Conservation (phyloP, 1,140 invertebrate species). For the Limonius californicus region DNA sequence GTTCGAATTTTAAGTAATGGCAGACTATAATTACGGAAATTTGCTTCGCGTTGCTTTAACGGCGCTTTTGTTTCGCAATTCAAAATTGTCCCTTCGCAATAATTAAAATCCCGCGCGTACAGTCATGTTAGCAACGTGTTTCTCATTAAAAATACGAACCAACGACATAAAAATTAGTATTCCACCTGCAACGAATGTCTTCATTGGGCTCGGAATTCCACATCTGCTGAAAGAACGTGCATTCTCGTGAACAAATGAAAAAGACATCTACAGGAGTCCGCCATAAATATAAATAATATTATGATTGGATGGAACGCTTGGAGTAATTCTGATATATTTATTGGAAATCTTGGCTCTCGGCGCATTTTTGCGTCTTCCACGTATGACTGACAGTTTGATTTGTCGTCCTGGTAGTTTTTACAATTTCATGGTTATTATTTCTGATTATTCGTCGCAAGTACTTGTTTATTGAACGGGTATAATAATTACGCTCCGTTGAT, state of each 20-base stretch:
- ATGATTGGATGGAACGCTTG: too few species aligned
- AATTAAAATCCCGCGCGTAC: neutral
- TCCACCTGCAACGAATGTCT: neutral
- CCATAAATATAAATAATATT: neutral
- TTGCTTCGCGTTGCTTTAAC: too few species aligned
- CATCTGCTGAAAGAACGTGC: neutral
- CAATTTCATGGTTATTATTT: conserved; percentile 9
- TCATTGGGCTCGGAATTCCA: neutral
- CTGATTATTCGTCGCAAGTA: neutral
- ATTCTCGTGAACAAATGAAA: neutral
- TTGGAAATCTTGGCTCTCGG: too few species aligned
- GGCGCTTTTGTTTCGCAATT: neutral
- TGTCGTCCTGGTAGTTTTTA: neutral
- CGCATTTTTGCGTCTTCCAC: neutral
- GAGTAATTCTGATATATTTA: neutral
- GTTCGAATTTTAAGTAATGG: too few species aligned
- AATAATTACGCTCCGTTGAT: too few species aligned
- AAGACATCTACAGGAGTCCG: neutral
- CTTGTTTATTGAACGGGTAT: neutral
- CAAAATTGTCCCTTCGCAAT: neutral
- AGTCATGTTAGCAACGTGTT: neutral
- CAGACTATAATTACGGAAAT: too few species aligned
- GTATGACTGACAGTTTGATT: neutral
- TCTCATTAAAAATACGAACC: neutral
- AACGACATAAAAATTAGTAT: neutral